These are phyloP conservation scores for Helostoma temminkii DNA, from an alignment of 2,797 vertebrate species.

Conservation along the genomic window DNA sequence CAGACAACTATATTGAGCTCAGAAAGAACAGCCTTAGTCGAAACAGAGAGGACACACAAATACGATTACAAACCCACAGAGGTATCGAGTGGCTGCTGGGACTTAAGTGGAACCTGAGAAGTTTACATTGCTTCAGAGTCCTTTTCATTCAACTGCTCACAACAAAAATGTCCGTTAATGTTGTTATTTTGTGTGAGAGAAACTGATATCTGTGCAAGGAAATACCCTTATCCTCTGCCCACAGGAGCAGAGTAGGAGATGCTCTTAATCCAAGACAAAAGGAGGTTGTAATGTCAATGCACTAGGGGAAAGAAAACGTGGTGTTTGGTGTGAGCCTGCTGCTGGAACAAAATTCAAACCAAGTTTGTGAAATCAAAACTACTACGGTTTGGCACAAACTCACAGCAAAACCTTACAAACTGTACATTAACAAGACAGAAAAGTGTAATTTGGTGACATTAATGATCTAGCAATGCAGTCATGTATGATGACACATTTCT, in stretches of 20 bases:
- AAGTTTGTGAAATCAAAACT: neutral
- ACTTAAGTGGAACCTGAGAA: slow-evolving; percentile 55
- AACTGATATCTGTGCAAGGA: slow-evolving; percentile 41
- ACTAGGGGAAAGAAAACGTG: neutral
- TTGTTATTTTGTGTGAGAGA: slow-evolving; percentile 54
- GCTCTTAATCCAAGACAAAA: slow-evolving; percentile 18
- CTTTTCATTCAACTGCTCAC: slow-evolving; percentile 8
- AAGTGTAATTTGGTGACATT: no score
- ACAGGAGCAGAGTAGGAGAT: neutral
- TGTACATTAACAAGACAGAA: no score
- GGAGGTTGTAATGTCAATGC: neutral
- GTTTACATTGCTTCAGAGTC: slow-evolving; percentile 13
- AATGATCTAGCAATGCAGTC: no score
- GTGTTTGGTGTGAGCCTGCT: neutral
- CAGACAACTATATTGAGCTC: slow-evolving; percentile 2
- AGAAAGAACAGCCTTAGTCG: neutral
- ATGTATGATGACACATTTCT: no score
- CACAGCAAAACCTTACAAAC: neutral
- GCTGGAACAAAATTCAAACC: neutral
- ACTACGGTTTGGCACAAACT: no score
- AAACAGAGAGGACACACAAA: neutral
- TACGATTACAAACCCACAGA: neutral
- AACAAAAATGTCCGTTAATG: slow-evolving; percentile 53
- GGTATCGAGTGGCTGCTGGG: slow-evolving; percentile 38
- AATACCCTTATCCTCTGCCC: neutral